Evolutionary conservation across 2,797 vertebrate species (phyloP), one percentile per base, ranked within the genome.

Genomic region (Hozukius guyotensis): DNA sequence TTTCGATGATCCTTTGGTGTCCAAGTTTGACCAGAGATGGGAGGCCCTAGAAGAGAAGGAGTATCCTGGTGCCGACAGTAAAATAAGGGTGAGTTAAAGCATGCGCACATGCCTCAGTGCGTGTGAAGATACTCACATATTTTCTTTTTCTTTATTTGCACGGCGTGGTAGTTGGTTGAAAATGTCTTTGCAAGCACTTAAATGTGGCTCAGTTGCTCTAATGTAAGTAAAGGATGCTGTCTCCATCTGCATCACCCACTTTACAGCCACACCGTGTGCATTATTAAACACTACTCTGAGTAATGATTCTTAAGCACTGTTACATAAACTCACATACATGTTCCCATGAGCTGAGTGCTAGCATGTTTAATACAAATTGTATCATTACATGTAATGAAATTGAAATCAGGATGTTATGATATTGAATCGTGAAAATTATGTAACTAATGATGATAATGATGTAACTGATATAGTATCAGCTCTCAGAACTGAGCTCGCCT

Each of bases 1-100:
- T 88, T 99, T 99, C 68, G 98, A 99, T 22, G 97, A 99, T 90
- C 97, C 98, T 46, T 78, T 98, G 87, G 99, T 99, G 62, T 97
- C 98, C 80, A 99, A 99, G 92, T 99, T 99, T 92, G 98, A 99
- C 93, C 98, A 99, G 81, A 95, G 97, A 63, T 99, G 99, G 99
- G 98, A 98, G 80, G 98, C 98, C 2, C 76, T 99, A 62, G 99
- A 99, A 84, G 99, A 99, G 82, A 99, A 99, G 71, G 99, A 99
- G 83, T 99, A 99, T 86, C 99, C 99, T 1, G 99, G 98, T 81
- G 98, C 98, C 2, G 98, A 99, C 91, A 99, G 95, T 8, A 96
- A 96, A 83, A 96, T 96, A 75, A 88, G 94, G 84, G 96, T 96
- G 57, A 92, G 92, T 38, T 66, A 5, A n/a, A 66, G 3, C 22